These are phyloP conservation scores for Oophaga sylvatica DNA, from an alignment of 2,797 vertebrate species.

Conservation along the genomic window DNA sequence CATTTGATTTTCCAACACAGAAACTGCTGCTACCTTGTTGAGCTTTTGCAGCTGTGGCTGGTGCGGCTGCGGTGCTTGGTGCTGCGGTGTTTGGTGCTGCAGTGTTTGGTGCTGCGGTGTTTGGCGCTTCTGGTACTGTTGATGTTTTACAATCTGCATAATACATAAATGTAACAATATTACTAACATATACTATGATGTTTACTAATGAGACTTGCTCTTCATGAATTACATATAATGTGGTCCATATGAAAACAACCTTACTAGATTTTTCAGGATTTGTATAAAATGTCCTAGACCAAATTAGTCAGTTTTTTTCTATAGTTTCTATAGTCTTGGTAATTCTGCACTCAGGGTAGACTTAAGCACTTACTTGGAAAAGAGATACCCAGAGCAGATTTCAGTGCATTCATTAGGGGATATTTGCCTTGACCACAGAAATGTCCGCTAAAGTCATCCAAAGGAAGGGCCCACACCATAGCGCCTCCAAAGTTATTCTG, in stretches of 20 bases:
- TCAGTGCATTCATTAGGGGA: constrained; percentile 74
- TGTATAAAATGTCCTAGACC: neutral
- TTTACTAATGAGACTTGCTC: neutral
- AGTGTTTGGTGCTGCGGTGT: constrained; percentile 36
- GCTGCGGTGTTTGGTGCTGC: constrained; percentile 43
- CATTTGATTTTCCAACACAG: constrained; percentile 51
- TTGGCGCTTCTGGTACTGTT: constrained; percentile 57
- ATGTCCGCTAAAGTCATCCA: constrained; percentile 75
- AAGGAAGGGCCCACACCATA: constrained; percentile 67
- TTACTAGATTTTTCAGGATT: too few species aligned
- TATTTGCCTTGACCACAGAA: constrained; percentile 76
- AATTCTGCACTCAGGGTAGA: neutral
- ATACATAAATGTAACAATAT: constrained; percentile 3
- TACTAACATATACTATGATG: neutral
- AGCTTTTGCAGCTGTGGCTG: neutral
- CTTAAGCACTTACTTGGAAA: constrained; percentile 63
- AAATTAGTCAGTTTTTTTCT: neutral
- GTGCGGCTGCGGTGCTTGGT: constrained; percentile 41
- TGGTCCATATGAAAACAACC: neutral
- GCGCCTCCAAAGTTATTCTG: constrained; percentile 68
- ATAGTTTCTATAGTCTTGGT: neutral
- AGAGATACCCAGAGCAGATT: constrained; percentile 68
- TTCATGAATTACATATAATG: neutral
- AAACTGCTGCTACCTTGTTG: constrained; percentile 46
- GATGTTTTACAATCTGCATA: constrained; percentile 61